Evolutionary conservation across 35 echinoderm and acorn worm species (phyloP).

Genomic region (Diadema setosum): DNA sequence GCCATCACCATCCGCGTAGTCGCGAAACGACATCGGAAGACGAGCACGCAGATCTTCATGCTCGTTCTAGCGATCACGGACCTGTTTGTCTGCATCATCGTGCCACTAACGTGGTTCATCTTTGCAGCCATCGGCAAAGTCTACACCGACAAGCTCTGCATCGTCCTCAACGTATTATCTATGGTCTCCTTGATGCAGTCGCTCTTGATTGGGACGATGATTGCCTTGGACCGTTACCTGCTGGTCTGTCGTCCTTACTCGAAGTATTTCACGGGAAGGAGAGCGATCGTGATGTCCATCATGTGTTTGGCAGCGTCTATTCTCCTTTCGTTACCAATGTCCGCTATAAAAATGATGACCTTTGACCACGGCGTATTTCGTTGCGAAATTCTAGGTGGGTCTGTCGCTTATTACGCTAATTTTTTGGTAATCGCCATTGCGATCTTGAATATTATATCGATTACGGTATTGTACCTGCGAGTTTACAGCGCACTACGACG

Average conservation of each 20-base stretch:
- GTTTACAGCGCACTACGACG: not conserved
- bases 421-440: not conserved
- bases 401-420: not conserved
- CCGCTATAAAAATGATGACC: not conserved
- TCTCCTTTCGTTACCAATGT: not conserved
- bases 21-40: not conserved
- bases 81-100: not conserved
- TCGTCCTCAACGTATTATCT: not conserved
- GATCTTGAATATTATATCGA: not conserved
- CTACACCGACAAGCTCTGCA: not conserved
- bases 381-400: not conserved
- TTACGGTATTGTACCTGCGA: not conserved
- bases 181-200: not conserved
- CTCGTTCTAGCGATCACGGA: not conserved
- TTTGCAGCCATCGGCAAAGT: not conserved
- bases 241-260: not conserved
- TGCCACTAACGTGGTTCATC: not conserved
- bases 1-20: not conserved
- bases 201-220: not conserved
- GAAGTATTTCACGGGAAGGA: not conserved
- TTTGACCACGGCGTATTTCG: not conserved
- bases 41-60: constrained; percentile 1
- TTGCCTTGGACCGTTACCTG: not conserved
- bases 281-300: not conserved
- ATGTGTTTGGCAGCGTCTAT: not conserved